Conservation (phyloP, 2,797 vertebrate species). For the Hirundo rustica region DNA sequence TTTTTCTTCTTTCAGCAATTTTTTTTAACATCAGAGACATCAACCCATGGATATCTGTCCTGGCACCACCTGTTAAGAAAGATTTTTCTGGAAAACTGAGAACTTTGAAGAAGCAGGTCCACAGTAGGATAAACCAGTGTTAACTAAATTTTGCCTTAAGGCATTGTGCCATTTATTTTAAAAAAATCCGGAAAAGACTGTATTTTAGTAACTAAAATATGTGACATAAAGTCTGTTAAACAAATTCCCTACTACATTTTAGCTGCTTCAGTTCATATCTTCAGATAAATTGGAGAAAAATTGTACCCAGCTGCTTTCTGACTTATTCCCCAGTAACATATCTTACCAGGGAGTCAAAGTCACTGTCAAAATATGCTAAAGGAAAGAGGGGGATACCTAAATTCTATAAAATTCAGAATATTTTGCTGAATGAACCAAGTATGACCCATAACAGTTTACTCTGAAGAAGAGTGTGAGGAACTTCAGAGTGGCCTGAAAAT, state of each 20-base stretch:
- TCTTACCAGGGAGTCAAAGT: not conserved
- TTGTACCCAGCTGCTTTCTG: not conserved
- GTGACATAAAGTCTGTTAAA: not conserved
- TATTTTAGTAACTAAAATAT: not conserved
- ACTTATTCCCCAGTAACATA: not conserved
- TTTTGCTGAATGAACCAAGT: not conserved
- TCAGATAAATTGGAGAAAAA: conserved; percentile 5
- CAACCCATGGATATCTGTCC: not conserved
- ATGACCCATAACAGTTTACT: not conserved
- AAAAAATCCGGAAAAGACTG: not conserved
- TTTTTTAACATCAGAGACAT: not conserved
- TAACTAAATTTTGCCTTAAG: not conserved
- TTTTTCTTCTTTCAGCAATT: not conserved
- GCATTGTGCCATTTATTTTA: not conserved
- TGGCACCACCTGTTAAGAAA: not conserved
- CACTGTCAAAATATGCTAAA: not conserved
- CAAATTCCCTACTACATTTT: not conserved
- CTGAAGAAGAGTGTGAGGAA: not conserved
- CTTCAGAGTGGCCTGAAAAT: not conserved
- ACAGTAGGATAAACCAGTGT: not conserved
- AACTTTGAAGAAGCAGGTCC: not conserved
- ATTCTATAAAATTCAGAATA: not conserved
- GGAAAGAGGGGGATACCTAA: not conserved
- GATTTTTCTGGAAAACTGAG: not conserved
- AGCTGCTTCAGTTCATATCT: not conserved